Conservation (phyloP, 2,113 vertebrate genomes). For the Myiopsitta monachus region DNA sequence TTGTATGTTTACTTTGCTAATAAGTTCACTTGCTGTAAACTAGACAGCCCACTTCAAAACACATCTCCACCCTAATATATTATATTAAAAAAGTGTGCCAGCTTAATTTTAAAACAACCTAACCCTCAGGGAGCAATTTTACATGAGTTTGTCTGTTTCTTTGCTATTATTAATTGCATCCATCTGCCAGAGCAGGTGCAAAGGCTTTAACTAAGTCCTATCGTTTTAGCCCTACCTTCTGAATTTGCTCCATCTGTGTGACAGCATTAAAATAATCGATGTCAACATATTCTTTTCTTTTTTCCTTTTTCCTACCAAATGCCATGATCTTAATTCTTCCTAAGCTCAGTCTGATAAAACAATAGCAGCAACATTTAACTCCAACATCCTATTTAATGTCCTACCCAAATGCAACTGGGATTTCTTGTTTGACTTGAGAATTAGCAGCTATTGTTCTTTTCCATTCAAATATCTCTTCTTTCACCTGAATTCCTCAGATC, state of each 20-base stretch:
- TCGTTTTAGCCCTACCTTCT: conserved; percentile 9
- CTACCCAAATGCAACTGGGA: not conserved
- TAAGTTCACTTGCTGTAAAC: not conserved
- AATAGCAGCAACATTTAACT: not conserved
- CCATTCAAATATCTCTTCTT: not conserved
- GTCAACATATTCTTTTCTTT: not conserved
- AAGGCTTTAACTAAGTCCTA: conserved; percentile 43
- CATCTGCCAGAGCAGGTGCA: conserved; percentile 60
- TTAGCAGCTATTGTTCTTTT: not conserved
- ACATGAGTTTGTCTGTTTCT: conserved; percentile 32
- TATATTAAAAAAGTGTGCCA: conserved; percentile 27
- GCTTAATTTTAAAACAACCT: conserved; percentile 58
- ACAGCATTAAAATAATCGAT: not conserved
- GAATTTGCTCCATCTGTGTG: conserved; percentile 24
- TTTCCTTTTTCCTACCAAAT: not conserved
- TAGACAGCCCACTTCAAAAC: conserved; percentile 35
- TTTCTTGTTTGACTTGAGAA: not conserved
- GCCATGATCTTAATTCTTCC: not conserved
- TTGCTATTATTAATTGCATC: conserved; percentile 57
- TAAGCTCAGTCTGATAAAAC: not conserved
- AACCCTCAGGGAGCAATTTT: conserved; percentile 35
- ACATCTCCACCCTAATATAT: not conserved
- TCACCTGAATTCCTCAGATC: not conserved
- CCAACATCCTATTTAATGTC: not conserved
- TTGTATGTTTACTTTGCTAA: conserved; percentile 1